phyloP scores from a whole-genome alignment of 2,888 invertebrate genomes.

The Melanophora roralis region DNA sequence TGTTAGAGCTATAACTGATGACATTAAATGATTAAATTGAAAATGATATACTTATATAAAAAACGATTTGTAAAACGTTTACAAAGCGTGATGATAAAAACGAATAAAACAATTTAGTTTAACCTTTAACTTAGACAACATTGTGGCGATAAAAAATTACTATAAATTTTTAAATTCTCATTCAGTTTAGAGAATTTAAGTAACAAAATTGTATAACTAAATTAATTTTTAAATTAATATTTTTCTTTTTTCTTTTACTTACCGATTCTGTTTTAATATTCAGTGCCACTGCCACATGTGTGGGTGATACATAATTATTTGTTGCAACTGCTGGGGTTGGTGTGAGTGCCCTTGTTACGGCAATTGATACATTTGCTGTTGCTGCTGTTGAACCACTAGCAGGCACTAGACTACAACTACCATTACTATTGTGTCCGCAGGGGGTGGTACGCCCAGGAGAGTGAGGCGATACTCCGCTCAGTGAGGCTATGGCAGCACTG shows the following conservation, averaged over 20 bases:
- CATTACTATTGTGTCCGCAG: slow-evolving; percentile 65
- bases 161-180: no score
- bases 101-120: slow-evolving; percentile 34
- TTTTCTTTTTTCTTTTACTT: slow-evolving; percentile 63
- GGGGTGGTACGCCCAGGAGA: slow-evolving; percentile 60
- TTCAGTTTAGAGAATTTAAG: neutral
- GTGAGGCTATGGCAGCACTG: slow-evolving; percentile 62
- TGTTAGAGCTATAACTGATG: slow-evolving; percentile 56
- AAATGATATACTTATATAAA: slow-evolving; percentile 27
- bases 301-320: slow-evolving; percentile 47
- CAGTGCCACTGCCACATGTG: slow-evolving; percentile 65
- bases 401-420: slow-evolving; percentile 56
- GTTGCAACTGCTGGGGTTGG: slow-evolving; percentile 9
- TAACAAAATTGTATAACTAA: no score
- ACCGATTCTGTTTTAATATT: slow-evolving; percentile 75
- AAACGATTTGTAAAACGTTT: slow-evolving; percentile 49
- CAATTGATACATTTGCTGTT: slow-evolving; percentile 62
- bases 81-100: slow-evolving; percentile 35
- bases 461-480: slow-evolving; percentile 57
- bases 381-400: slow-evolving; percentile 63
- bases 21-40: slow-evolving; percentile 55
- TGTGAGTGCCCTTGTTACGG: slow-evolving; percentile 52
- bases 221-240: no score
- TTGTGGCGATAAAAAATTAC: slow-evolving; percentile 36
- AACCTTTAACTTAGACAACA: slow-evolving; percentile 27